Conservation (phyloP, 1,140 invertebrate genomes). For the Ylistrum balloti region DNA sequence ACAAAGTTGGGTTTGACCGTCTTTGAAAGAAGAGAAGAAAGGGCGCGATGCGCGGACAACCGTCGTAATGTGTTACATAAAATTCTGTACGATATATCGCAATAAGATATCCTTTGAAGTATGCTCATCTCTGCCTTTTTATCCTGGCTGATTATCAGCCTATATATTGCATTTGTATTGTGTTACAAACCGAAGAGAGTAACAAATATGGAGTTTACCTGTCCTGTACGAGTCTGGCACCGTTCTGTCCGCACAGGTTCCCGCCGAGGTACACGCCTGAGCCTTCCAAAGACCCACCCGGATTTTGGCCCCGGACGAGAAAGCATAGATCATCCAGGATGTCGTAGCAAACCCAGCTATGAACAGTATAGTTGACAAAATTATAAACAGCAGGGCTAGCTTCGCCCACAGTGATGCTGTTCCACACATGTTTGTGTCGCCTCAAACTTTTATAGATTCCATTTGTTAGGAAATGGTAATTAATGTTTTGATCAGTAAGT, state of each 20-base stretch:
- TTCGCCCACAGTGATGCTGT: background rate
- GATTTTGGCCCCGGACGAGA: slow-evolving; percentile 2
- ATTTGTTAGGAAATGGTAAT: background rate
- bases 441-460: background rate
- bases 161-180: too few species aligned
- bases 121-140: too few species aligned
- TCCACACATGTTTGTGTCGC: background rate
- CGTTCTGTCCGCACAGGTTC: background rate
- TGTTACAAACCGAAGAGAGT: too few species aligned
- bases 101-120: too few species aligned
- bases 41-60: too few species aligned
- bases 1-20: too few species aligned
- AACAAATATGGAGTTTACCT: background rate
- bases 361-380: background rate
- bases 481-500: too few species aligned
- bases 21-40: too few species aligned
- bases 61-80: too few species aligned
- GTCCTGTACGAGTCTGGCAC: slow-evolving; percentile 9
- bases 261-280: background rate
- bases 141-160: too few species aligned
- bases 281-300: background rate
- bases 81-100: too few species aligned
- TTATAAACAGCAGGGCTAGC: background rate
- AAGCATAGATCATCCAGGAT: background rate
- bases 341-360: background rate